These are phyloP conservation scores for Chauna torquata DNA, from an alignment of 2,113 vertebrate genomes.

Conservation along the genomic window DNA sequence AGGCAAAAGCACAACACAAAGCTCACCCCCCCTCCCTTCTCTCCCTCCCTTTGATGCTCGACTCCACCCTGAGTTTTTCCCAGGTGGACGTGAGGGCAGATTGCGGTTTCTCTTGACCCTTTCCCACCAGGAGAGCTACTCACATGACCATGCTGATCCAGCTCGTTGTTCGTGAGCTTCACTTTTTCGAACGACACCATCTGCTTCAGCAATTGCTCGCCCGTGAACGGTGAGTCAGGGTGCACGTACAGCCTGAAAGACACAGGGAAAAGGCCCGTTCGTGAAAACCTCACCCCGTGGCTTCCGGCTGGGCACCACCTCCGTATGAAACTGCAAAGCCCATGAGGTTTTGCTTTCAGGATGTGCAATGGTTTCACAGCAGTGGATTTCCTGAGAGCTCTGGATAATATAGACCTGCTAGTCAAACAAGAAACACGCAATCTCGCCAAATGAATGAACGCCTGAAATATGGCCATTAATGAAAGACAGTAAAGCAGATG, in stretches of 20 bases:
- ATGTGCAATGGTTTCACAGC: rapidly evolving
- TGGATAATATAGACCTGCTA: not conserved
- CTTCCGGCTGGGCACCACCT: not conserved
- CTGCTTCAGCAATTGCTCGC: slow-evolving; percentile 96
- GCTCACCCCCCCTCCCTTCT: not conserved
- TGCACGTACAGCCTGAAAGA: slow-evolving; percentile 91
- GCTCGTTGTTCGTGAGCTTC: slow-evolving; percentile 97
- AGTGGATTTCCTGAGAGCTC: not conserved
- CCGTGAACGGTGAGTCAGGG: slow-evolving; percentile 95
- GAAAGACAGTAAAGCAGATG: not conserved
- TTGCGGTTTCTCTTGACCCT: not conserved
- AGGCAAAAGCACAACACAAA: not conserved
- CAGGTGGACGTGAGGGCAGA: rapidly evolving
- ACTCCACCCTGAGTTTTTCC: not conserved
- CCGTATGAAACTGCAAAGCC: not conserved
- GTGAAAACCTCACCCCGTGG: not conserved
- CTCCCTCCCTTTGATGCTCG: not conserved
- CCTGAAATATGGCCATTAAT: not conserved
- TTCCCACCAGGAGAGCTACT: slow-evolving; percentile 57
- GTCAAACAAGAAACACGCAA: not conserved
- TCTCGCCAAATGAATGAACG: not conserved
- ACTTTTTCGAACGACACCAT: slow-evolving; percentile 99
- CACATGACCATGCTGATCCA: slow-evolving; percentile 97
- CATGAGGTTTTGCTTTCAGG: rapidly evolving
- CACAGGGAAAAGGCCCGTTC: not conserved